Evolutionary conservation across 2,888 invertebrate species (phyloP), one percentile per base, ranked within the genome.

Genomic region (Microctonus aethiopoides): DNA sequence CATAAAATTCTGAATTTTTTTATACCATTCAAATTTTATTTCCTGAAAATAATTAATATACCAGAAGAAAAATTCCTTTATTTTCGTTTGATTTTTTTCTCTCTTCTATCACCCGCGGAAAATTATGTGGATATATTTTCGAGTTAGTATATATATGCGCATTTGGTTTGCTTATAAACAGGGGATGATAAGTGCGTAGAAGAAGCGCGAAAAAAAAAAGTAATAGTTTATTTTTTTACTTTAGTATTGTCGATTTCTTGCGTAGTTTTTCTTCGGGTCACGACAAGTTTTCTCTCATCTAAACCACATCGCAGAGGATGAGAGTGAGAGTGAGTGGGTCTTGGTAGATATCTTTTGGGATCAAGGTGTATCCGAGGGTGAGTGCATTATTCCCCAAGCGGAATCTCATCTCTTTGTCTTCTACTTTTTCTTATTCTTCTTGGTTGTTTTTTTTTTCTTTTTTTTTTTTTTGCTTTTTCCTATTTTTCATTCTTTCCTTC

Each of bases 331-430:
- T 41, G 41, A 41, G 41, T 46, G 46, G 39, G 39, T 39, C 16
- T 46, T 13, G 41, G 13, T 36, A 63, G 65, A 72, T 70, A 69
- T 73, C 67, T 73, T 52, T 39, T 39, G 65, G 77, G 76, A 77
- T 75, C 72, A 81, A 80, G 78, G 77, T 80, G 76, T 80, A 80
- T 80, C 75, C 71, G 61, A 73, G 75, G 72, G 76, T 66, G 66
- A 76, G 75, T 81, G 80, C 79, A 82, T 82, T 81, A 82, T 81
- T 81, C 80, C 78, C 79, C 73, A 76, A 75, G 78, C 76, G 78
- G 75, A 76, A 79, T 54, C 36, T 26, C 54, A 36, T 26, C 54
- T 22, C 26, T 54, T 54, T 54, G 54, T 54, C 26, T 54, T 24
- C 26, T 26, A 24, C 54, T 24, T 24, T n/a, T n/a, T n/a, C n/a